Base-by-base conservation (phyloP, 2,113 vertebrate species). In the Pitta sordida region DNA sequence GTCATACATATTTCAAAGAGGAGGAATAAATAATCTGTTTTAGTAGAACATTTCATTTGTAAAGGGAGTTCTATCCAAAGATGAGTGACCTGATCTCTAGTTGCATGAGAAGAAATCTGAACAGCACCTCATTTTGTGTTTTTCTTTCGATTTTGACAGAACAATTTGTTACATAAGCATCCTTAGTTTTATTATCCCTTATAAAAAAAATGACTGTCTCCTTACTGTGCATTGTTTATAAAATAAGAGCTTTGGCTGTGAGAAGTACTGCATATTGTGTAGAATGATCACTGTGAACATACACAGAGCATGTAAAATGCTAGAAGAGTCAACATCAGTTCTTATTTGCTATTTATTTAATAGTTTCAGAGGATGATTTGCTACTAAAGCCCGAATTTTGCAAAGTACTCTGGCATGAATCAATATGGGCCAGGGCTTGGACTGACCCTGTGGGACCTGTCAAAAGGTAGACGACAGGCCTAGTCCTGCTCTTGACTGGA, bases 221-320 rank as follows among this genome's bases (percentile, higher is more conserved):
- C 67, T 89, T 92, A 34, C 26, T 83, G 85, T 75, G 30, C 24
- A 39, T 58, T 90, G 67, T 62, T 90, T 90, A 39, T 74, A 83
- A 70, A 93, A 80, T 48, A 75, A 67, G 55, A 67, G n/a, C 32
- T 91, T 86, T 69, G 53, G 11, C 63, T 85, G 7, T 55, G 63
- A 74, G 29, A 76, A 77, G 30, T 77, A 17, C 22, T 62, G 27
- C 18, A 8, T 60, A 11, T 18, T 63, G 52, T 43, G 39, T 51
- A 77, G 43, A 86, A 67, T 30, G 53, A 46, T 59, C 58, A 56
- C 11, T 29, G 23, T 30, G 56, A 51, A 34, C 27, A 30, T 11
- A 9, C 36, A 51, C 17, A 14, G 27, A 80, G 46, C 4, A 11
- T 44, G 34, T 44, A 64, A 86, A 86, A 53, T 67, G 9, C 29